Percentiles rank a stretch among this genome's conserved stretches.
Conservation (phyloP, 2,797 vertebrate genomes). For the Cottoperca gobio region DNA sequence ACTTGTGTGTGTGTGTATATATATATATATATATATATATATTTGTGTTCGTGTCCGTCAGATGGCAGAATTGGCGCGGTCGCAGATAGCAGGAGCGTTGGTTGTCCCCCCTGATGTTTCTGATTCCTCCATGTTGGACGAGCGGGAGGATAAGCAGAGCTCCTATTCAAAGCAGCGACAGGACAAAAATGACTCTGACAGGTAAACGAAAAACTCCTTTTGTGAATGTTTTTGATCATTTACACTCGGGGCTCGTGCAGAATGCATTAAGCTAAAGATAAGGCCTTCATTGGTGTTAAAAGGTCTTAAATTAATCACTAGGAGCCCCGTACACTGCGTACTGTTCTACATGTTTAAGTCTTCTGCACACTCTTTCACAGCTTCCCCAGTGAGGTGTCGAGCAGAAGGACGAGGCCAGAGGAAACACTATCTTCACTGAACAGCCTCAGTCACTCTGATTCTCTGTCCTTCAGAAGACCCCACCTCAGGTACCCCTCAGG, state of each 20-base stretch:
- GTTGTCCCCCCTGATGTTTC: conserved; percentile 74
- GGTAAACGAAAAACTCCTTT: conserved; percentile 76
- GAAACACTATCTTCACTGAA: conserved; percentile 81
- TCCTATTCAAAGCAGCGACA: conserved; percentile 78
- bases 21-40: too few species aligned
- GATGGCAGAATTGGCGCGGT: conserved; percentile 89
- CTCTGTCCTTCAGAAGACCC: conserved; percentile 86
- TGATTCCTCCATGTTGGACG: conserved; percentile 73
- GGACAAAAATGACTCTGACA: conserved; percentile 81
- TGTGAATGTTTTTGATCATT: background rate
- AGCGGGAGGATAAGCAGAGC: conserved; percentile 77
- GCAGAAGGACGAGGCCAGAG: conserved; percentile 65
- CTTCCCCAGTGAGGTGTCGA: conserved; percentile 83
- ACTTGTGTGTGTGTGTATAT: too few species aligned
- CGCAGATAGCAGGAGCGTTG: conserved; percentile 82
- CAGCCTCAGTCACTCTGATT: conserved; percentile 87
- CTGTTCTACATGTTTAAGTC: background rate
- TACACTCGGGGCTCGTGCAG: too few species aligned
- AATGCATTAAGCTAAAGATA: too few species aligned
- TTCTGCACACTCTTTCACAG: conserved; percentile 33
- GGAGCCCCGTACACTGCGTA: background rate
- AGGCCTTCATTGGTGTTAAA: too few species aligned
- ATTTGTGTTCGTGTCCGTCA: conserved; percentile 69
- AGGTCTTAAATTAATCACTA: too few species aligned
- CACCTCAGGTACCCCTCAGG: conserved; percentile 84